Evolutionary conservation across 2,888 invertebrate species (phyloP).

Genomic region (Endotricha flammealis): DNA sequence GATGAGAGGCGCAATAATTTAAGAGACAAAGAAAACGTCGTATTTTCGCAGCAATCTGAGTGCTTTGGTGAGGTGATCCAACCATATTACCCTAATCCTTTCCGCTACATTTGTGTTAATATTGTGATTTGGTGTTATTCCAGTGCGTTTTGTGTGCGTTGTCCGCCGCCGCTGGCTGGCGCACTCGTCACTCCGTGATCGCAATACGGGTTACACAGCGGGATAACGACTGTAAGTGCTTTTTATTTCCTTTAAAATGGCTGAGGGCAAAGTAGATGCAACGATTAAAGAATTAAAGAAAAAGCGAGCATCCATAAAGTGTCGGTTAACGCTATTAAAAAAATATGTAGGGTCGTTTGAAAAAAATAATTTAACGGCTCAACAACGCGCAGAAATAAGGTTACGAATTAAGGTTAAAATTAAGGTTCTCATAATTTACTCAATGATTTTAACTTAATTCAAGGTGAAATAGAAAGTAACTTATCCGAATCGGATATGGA

Average conservation of each 20-base stretch:
- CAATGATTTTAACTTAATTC: slow-evolving; percentile 1
- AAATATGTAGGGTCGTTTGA: slow-evolving; percentile 1
- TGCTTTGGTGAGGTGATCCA: slow-evolving; percentile 3
- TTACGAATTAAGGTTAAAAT: background rate
- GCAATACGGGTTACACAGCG: background rate
- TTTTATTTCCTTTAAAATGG: too few relatives aligned
- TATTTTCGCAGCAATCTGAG: too few relatives aligned
- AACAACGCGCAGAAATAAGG: background rate
- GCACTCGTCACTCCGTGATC: background rate
- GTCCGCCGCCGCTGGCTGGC: background rate
- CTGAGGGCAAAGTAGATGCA: background rate
- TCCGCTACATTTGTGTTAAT: background rate
- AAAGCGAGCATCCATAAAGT: background rate
- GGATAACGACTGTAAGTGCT: background rate
- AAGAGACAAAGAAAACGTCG: too few relatives aligned
- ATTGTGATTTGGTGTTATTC: slow-evolving; percentile 4
- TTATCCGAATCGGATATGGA: background rate
- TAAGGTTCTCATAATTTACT: slow-evolving; percentile 1
- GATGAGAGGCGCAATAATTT: too few relatives aligned
- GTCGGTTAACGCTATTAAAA: background rate
- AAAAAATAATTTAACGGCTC: background rate
- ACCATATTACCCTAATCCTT: background rate
- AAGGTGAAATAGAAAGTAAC: background rate
- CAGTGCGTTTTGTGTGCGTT: slow-evolving; percentile 1
- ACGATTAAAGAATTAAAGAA: background rate